Base-by-base conservation (phyloP, 2,888 invertebrate genomes). In the Thymelicus acteon region DNA sequence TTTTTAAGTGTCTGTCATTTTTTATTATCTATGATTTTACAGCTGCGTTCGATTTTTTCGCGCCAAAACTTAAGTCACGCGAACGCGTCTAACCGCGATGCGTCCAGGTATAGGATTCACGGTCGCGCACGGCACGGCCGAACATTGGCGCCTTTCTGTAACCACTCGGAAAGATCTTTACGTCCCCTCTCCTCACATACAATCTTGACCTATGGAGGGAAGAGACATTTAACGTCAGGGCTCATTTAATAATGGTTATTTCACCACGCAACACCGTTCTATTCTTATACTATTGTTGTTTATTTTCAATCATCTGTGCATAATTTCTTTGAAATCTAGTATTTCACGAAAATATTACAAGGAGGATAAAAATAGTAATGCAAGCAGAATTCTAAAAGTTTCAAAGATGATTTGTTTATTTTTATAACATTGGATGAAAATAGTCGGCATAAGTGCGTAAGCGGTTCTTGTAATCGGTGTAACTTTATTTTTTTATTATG, bases 71-170 rank as follows among this genome's bases (percentile, higher is more conserved):
- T 67, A 13, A 64, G 64, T 44, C 75, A 77, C 74, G 75, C 60
- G 74, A 75, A 79, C 75, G 83, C 91, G 90, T 88, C 89, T 81
- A 82, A 72, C 65, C 88, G 78, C 84, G 75, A 72, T 81, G 86
- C 81, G 80, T 75, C 79, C 64, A 73, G 57, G 48, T 60, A 40
- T 60, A 44, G 39, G 69, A 76, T 70, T 70, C 64, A 64, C 73
- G 64, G 48, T 60, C 48, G 63, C 67, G 31, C 39, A 67, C 73
- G 62, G 31, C 31, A 31, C 31, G 54, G 52, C 72, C 69, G 68
- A 31, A 64, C 69, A 70, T 74, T 73, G 73, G 75, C 74, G 75
- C 66, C 63, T 67, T 72, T 40, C 24, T 39, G 73, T 77, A 84
- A 82, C 49, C 87, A 78, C 0, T 77, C 72, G 72, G 12, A 12